Evolutionary conservation across 2,113 vertebrate species (phyloP).

Genomic region (Rhea americana): DNA sequence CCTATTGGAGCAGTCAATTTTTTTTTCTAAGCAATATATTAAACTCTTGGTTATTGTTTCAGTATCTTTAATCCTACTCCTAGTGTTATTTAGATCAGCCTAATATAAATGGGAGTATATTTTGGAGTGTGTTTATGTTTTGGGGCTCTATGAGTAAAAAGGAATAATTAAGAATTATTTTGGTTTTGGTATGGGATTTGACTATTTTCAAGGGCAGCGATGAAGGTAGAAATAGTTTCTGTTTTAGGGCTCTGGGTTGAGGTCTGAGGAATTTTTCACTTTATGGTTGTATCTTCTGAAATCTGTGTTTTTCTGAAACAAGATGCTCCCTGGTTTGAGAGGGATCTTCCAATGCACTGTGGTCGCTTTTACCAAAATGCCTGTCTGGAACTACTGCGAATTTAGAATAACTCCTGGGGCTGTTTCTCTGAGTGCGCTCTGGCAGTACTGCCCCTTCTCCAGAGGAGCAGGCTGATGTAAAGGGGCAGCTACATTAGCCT

Average conservation of each 20-base stretch:
- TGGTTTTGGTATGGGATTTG: neutral
- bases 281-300: neutral
- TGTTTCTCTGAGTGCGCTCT: neutral
- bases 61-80: neutral
- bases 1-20: neutral
- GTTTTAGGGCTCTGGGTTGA: neutral
- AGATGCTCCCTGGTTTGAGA: neutral
- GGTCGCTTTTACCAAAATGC: neutral
- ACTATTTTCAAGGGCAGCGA: neutral
- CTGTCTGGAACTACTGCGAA: neutral
- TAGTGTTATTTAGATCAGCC: neutral
- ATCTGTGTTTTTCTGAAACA: neutral
- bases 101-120: neutral
- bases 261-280: neutral
- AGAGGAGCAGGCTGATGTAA: neutral
- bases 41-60: neutral
- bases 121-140: neutral
- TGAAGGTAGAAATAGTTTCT: neutral
- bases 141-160: neutral
- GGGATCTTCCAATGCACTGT: neutral
- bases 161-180: neutral
- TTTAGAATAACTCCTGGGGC: neutral
- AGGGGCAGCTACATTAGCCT: neutral
- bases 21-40: neutral
- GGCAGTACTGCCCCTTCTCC: neutral